Evolutionary conservation across 1,140 invertebrate genomes (phyloP).

Genomic region (Pristionchus pacificus): DNA sequence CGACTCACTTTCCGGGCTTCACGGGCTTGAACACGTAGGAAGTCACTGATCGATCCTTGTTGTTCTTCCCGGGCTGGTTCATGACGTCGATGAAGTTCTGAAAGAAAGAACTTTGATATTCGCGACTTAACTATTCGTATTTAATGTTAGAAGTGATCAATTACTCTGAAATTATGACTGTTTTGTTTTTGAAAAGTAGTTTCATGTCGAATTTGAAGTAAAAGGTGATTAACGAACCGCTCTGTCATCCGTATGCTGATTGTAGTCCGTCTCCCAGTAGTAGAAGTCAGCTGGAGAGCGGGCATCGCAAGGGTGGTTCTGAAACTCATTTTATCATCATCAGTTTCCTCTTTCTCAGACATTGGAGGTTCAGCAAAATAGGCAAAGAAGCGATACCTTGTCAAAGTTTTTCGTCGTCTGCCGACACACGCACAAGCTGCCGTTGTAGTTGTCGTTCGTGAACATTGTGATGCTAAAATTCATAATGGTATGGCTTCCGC

Average conservation of each 20-base stretch:
- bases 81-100: conserved; percentile 7
- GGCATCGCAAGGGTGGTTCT: conserved; percentile 41
- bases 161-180: conserved; percentile 3
- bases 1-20: conserved; percentile 29
- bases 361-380: too few relatives aligned
- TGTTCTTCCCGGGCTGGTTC: conserved; percentile 3
- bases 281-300: conserved; percentile 43
- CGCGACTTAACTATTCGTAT: too few relatives aligned
- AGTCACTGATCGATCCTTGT: background rate
- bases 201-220: conserved; percentile 6
- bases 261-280: conserved; percentile 34
- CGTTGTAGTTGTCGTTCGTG: conserved; percentile 7
- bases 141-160: background rate
- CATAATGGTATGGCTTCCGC: too few relatives aligned
- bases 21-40: conserved; percentile 29
- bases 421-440: conserved; percentile 31
- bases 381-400: too few relatives aligned
- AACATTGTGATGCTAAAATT: conserved; percentile 23
- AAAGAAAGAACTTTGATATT: too few relatives aligned
- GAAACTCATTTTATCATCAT: too few relatives aligned
- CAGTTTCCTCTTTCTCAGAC: too few relatives aligned
- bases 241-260: conserved; percentile 4
- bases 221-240: background rate
- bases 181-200: too few relatives aligned
- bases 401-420: too few relatives aligned